phyloP scores from a whole-genome alignment of 2,797 vertebrate species.

The Lepus townsendii region DNA sequence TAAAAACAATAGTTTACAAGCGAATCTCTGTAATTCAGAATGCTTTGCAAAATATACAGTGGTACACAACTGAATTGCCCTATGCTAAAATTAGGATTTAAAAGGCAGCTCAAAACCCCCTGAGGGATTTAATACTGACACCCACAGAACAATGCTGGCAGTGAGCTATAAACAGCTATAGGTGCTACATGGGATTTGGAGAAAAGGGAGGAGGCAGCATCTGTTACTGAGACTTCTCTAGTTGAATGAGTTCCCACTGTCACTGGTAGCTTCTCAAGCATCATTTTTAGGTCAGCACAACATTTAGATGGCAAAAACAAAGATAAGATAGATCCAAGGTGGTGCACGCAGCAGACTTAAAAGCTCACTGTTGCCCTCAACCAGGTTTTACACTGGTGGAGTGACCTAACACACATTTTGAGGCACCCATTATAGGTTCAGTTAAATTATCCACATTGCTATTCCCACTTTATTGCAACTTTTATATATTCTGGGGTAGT shows the following conservation, averaged over 20 bases:
- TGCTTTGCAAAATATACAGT: slow-evolving; percentile 79
- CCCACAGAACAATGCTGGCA: slow-evolving; percentile 3
- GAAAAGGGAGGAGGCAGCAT: slow-evolving; percentile 4
- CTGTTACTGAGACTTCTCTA: slow-evolving; percentile 55
- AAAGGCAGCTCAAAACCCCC: slow-evolving; percentile 46
- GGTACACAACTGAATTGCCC: slow-evolving; percentile 52
- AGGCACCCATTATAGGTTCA: background rate
- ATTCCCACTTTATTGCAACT: slow-evolving; percentile 61
- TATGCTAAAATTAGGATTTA: slow-evolving; percentile 69
- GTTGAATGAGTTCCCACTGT: slow-evolving; percentile 56
- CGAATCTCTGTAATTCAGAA: slow-evolving; percentile 62
- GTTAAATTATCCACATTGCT: slow-evolving; percentile 60
- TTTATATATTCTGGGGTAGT: slow-evolving; percentile 25
- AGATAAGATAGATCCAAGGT: background rate
- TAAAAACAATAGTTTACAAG: slow-evolving; percentile 77
- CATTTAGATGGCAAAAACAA: slow-evolving; percentile 38
- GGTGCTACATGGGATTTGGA: background rate
- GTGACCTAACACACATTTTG: slow-evolving; percentile 46
- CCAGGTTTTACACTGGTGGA: slow-evolving; percentile 53
- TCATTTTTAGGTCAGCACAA: slow-evolving; percentile 36
- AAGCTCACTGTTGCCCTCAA: slow-evolving; percentile 44
- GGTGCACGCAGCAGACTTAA: slow-evolving; percentile 7
- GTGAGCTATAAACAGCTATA: slow-evolving; percentile 57
- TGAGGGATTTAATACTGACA: slow-evolving; percentile 67
- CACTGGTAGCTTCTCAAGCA: slow-evolving; percentile 50